phyloP scores from a whole-genome alignment of 2,888 invertebrate species.

The Lasius platythorax region DNA sequence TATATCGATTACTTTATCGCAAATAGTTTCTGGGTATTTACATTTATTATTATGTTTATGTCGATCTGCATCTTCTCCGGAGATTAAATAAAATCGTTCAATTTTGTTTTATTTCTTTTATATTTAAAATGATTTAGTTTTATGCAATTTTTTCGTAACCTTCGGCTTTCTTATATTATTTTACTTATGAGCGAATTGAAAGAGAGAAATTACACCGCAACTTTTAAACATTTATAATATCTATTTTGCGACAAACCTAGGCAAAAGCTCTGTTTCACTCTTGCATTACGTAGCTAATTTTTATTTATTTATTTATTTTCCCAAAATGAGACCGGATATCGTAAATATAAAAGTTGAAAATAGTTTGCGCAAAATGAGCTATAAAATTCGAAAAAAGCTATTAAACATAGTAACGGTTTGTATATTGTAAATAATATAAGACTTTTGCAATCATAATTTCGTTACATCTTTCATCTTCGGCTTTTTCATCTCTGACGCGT shows the following conservation, averaged over 20 bases:
- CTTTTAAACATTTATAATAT: not conserved
- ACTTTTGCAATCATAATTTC: not conserved
- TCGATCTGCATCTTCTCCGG: not conserved
- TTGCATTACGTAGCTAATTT: not conserved
- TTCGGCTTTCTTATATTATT: not conserved
- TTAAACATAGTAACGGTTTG: not conserved
- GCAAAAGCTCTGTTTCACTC: not conserved
- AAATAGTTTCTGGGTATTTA: not conserved
- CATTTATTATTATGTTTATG: not conserved
- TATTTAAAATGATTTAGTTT: not conserved
- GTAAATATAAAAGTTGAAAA: not conserved
- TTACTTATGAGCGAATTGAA: not conserved
- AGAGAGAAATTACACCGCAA: not conserved
- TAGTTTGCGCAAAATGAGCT: not conserved
- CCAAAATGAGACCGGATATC: slow-evolving; percentile 30
- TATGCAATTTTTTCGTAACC: not conserved
- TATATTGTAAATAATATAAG: not conserved
- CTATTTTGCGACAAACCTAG: not conserved
- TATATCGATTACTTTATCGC: not conserved
- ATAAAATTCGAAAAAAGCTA: not conserved
- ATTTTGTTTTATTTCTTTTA: not conserved
- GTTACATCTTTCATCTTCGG: slow-evolving; percentile 2
- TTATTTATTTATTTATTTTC: slow-evolving; percentile 20
- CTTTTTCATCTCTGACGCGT: not conserved
- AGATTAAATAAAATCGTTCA: not conserved